Conservation (phyloP, 2,797 vertebrate genomes). For the Sebastes matsubarae region DNA sequence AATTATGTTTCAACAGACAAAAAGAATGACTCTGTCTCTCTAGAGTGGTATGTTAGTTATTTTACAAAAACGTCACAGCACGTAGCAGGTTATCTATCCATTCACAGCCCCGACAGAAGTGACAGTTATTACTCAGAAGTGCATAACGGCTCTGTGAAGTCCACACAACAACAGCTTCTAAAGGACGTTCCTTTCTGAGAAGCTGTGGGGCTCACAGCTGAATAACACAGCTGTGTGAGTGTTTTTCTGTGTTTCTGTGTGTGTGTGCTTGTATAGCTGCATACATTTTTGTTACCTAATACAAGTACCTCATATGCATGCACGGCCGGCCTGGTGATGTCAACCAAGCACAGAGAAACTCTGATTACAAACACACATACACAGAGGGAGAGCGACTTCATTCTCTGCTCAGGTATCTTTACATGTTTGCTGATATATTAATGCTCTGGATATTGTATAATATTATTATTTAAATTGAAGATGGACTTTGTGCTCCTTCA, state of each 20-base stretch:
- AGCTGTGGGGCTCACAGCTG: slow-evolving; percentile 3
- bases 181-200: not conserved
- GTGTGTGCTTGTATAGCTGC: not conserved
- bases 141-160: slow-evolving; percentile 1
- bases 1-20: not conserved
- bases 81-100: not conserved
- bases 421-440: too few relatives aligned
- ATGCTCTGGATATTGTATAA: too few relatives aligned
- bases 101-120: not conserved
- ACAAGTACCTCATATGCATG: not conserved
- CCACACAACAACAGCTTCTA: slow-evolving; percentile 1
- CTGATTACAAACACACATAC: too few relatives aligned
- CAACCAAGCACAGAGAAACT: too few relatives aligned
- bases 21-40: not conserved
- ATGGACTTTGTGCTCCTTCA: not conserved
- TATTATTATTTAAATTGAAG: too few relatives aligned
- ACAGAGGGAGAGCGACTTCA: too few relatives aligned
- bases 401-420: too few relatives aligned
- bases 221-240: slow-evolving; percentile 28
- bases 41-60: not conserved
- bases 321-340: too few relatives aligned
- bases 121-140: slow-evolving; percentile 19
- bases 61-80: not conserved
- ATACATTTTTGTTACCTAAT: not conserved
- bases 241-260: not conserved